Evolutionary conservation across 2,797 vertebrate genomes (phyloP).

Genomic region (Amphiprion clarkii): DNA sequence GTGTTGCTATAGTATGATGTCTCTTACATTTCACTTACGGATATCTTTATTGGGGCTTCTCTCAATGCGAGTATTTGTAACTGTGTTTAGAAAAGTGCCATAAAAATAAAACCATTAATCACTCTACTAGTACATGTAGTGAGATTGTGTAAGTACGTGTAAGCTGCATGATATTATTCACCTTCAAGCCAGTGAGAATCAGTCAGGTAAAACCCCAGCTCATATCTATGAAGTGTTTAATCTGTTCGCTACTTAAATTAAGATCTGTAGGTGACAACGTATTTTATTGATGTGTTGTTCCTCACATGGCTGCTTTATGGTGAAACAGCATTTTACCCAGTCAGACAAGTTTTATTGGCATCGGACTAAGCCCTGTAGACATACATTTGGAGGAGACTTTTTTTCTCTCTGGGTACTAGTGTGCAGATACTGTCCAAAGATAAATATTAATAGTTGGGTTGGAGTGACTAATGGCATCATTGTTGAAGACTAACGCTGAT

Average conservation of each 20-base stretch:
- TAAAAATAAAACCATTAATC: conserved; percentile 51
- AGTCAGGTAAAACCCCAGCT: neutral
- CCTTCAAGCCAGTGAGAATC: neutral
- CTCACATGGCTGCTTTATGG: neutral
- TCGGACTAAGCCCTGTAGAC: too few relatives aligned
- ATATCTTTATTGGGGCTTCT: conserved; percentile 3
- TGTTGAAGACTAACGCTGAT: too few relatives aligned
- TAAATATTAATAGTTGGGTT: too few relatives aligned
- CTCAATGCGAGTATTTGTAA: conserved; percentile 39
- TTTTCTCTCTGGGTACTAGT: too few relatives aligned
- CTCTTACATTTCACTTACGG: conserved; percentile 10
- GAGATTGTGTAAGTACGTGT: neutral
- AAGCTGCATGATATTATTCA: neutral
- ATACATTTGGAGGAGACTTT: too few relatives aligned
- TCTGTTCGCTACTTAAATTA: neutral
- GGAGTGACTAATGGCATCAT: too few relatives aligned
- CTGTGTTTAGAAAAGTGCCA: conserved; percentile 48
- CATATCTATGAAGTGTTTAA: neutral
- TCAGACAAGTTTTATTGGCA: neutral
- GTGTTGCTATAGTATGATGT: conserved; percentile 1
- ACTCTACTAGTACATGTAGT: conserved; percentile 1
- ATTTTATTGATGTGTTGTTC: neutral
- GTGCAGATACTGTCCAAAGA: too few relatives aligned
- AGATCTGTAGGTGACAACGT: neutral
- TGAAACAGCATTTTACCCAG: neutral